A percentile compares a stretch with the other conserved stretches of the same genome.
Conservation (phyloP, 2,113 vertebrate species). For the Speoplatyrhinus poulsoni region DNA sequence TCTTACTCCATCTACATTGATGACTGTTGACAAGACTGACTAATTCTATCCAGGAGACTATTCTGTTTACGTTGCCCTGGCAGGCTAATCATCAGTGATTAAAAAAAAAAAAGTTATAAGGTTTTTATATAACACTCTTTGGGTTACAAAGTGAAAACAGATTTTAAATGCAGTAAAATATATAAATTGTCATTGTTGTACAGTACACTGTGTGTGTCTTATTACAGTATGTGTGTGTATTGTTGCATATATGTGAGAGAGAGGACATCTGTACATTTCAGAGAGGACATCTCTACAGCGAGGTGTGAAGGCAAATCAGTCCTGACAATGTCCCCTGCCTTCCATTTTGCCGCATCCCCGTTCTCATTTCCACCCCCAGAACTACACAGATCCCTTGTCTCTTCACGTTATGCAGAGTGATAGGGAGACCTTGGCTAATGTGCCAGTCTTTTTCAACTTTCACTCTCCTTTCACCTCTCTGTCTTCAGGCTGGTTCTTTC, state of each 20-base stretch:
- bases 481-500: conserved; percentile 57
- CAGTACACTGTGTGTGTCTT: conserved; percentile 13
- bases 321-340: conserved; percentile 44
- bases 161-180: conserved; percentile 11
- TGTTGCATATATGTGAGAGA: neutral
- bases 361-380: conserved; percentile 68
- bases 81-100: conserved; percentile 73
- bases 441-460: conserved; percentile 74
- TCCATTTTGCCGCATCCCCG: conserved; percentile 9
- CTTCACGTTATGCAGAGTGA: conserved; percentile 77
- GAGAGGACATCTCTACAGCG: conserved; percentile 34
- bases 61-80: conserved; percentile 70
- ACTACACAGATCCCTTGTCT: conserved; percentile 78
- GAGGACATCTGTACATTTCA: neutral
- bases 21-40: conserved; percentile 75
- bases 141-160: conserved; percentile 39
- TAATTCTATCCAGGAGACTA: conserved; percentile 74
- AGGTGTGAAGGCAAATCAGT: conserved; percentile 46
- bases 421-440: conserved; percentile 72
- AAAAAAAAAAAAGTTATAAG: conserved; percentile 68
- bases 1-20: conserved; percentile 72
- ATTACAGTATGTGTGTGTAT: too few species aligned
- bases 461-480: conserved; percentile 16
- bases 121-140: conserved; percentile 73
- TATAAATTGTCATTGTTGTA: too few species aligned